Evolutionary conservation across 2,888 invertebrate species (phyloP).

Genomic region (Nudaria mundana): DNA sequence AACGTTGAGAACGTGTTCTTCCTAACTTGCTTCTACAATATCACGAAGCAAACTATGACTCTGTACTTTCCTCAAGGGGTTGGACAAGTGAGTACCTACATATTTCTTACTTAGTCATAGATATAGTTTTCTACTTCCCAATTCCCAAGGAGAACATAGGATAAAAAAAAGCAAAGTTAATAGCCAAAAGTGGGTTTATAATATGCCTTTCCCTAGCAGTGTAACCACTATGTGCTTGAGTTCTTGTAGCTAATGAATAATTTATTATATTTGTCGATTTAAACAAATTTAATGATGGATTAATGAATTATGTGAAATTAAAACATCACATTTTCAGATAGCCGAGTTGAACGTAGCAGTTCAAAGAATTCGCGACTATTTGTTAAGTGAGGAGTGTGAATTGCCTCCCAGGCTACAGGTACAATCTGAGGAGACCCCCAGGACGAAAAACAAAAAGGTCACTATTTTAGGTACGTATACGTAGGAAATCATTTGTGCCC

Average conservation of each 20-base stretch:
- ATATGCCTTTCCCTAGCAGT: too few relatives aligned
- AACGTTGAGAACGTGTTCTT: constrained; percentile 88
- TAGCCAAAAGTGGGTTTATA: too few relatives aligned
- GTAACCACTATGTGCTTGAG: too few relatives aligned
- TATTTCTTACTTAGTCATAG: not conserved
- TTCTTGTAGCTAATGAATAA: too few relatives aligned
- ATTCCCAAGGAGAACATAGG: too few relatives aligned
- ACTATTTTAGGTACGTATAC: constrained; percentile 48
- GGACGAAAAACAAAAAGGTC: constrained; percentile 56
- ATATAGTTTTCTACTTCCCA: too few relatives aligned
- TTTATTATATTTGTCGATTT: too few relatives aligned
- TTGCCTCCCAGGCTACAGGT: constrained; percentile 47
- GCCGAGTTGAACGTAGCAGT: constrained; percentile 74
- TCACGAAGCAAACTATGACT: constrained; percentile 86
- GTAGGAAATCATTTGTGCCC: not conserved
- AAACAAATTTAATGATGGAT: too few relatives aligned
- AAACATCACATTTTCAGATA: too few relatives aligned
- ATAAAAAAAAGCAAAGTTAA: too few relatives aligned
- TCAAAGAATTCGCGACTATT: constrained; percentile 66
- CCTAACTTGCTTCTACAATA: constrained; percentile 87
- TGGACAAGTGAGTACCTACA: constrained; percentile 62
- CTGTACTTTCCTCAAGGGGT: constrained; percentile 84
- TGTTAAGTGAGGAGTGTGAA: constrained; percentile 62
- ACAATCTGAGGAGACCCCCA: constrained; percentile 31
- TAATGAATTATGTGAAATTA: too few relatives aligned